Base-by-base conservation (phyloP, 2,888 invertebrate genomes). In the Isoperla grammatica region DNA sequence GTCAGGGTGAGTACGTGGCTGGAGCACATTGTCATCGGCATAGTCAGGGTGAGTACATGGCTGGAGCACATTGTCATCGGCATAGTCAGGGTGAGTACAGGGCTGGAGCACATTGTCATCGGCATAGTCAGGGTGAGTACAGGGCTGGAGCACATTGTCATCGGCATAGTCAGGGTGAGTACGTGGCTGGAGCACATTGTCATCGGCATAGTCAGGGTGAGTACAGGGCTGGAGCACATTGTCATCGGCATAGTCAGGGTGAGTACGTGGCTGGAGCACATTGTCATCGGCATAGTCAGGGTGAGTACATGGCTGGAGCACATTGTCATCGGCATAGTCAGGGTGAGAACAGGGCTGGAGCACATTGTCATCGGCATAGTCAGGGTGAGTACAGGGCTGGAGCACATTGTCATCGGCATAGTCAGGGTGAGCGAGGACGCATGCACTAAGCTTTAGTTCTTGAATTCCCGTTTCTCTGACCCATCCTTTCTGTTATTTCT, bases 181-280 rank as follows among this genome's bases (percentile, higher is more conserved):
- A 2, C 93, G 2, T 94, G 95, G 3, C 78, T 97, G 67, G 95
- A 97, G 73, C 89, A 94, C 70, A 96, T 97, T 71, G 96, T 97
- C 63, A 96, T 95, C 71, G 97, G 97, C 23, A 95, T 96, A 67
- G 95, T 98, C 2, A 94, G 95, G 86, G 94, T 92, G 77, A 69
- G 68, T 63, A 4, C 15, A 2, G 94, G 95, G 4, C 78, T 97
- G 67, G 95, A 97, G 73, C 89, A 94, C 70, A 96, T 97, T 71
- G 96, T 97, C 63, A 96, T 95, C 71, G 97, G 97, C 23, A 95
- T 96, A 67, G 95, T 98, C 2, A 94, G 95, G 86, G 94, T 92
- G 77, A 69, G 68, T n/a, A n/a, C n/a, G 2, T 94, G 95, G 3
- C 78, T 97, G 67, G 95, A 97, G 73, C 89, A 94, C 70, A 96